Evolutionary conservation across 2,888 invertebrate genomes (phyloP).

Genomic region (Calephelis perditalis): DNA sequence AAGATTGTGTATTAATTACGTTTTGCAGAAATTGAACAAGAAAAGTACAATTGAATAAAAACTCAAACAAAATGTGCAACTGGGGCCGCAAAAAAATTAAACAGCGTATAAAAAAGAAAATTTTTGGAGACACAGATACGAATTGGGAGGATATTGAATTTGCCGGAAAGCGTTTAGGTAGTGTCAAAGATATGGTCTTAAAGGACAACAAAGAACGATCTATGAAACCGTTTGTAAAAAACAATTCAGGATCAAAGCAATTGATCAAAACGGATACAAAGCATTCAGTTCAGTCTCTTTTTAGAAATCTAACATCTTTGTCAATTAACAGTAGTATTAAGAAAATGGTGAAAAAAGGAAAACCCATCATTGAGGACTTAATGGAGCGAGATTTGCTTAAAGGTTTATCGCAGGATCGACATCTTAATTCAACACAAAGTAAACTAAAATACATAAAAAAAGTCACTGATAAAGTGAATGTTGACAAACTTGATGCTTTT

Average conservation of each 20-base stretch:
- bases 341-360: conserved; percentile 7
- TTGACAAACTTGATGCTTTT: neutral
- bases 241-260: neutral
- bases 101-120: conserved; percentile 35
- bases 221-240: neutral
- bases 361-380: neutral
- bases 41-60: no score
- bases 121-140: conserved; percentile 35
- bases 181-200: conserved; percentile 32
- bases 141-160: conserved; percentile 36
- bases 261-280: neutral
- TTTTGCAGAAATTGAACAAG: no score
- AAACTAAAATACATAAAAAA: conserved; percentile 1
- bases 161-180: conserved; percentile 34
- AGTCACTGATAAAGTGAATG: neutral
- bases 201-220: conserved; percentile 20
- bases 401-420: neutral
- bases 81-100: conserved; percentile 34
- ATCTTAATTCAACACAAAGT: neutral
- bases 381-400: conserved; percentile 7
- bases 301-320: neutral
- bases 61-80: conserved; percentile 28
- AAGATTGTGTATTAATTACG: no score
- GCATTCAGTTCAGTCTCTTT: neutral
- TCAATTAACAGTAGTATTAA: conserved; percentile 3